Percentiles rank a stretch among this genome's conserved stretches.
Conservation (phyloP, 2,888 invertebrate species). For the Dynastes tityus region DNA sequence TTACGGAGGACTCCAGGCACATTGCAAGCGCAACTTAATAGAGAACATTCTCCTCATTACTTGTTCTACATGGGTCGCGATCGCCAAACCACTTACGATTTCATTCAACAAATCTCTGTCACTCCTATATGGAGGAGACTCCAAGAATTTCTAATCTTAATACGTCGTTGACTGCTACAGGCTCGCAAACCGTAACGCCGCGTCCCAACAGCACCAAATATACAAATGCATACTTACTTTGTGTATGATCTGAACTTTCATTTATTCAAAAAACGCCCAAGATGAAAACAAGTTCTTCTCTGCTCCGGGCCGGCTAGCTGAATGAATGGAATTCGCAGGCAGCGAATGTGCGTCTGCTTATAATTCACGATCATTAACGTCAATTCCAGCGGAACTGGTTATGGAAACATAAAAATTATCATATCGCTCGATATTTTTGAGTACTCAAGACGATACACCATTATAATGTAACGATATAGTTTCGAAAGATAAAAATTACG, state of each 20-base stretch:
- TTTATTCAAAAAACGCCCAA: not conserved
- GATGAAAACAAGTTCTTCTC: not conserved
- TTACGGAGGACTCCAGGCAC: too few relatives aligned
- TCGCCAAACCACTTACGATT: slow-evolving; percentile 39
- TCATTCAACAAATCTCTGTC: slow-evolving; percentile 49
- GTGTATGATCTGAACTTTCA: slow-evolving; percentile 2
- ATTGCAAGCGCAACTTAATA: too few relatives aligned
- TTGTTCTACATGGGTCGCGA: slow-evolving; percentile 15
- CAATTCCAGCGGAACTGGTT: not conserved
- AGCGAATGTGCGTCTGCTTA: not conserved
- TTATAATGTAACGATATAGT: too few relatives aligned
- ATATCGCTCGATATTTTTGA: not conserved
- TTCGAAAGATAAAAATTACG: too few relatives aligned
- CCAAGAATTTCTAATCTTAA: slow-evolving; percentile 34
- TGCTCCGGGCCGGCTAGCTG: not conserved
- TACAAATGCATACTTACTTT: not conserved
- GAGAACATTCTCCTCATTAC: slow-evolving; percentile 35
- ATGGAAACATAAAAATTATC: not conserved
- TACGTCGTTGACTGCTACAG: slow-evolving; percentile 21
- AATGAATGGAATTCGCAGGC: slow-evolving; percentile 1
- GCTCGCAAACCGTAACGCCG: slow-evolving; percentile 15
- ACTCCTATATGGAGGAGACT: slow-evolving; percentile 38
- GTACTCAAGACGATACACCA: too few relatives aligned
- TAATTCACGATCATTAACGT: not conserved
- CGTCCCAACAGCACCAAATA: not conserved